Evolutionary conservation across 53 echinoderm and acorn worm species (phyloP).

Genomic region (Paelopatides confundens): DNA sequence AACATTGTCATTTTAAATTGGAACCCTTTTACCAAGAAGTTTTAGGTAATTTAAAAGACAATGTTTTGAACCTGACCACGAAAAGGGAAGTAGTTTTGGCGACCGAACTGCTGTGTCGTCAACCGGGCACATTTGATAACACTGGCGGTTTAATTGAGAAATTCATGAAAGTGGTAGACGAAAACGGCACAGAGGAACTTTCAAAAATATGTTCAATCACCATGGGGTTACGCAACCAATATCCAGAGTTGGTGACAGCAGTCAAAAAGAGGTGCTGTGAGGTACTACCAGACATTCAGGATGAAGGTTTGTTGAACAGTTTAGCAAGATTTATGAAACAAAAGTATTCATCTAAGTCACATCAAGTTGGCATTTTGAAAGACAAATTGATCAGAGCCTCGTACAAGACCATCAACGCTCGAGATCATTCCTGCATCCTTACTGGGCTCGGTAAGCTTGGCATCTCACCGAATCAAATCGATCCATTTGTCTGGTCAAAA

Average conservation of each 20-base stretch:
- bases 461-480: neutral
- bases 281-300: neutral
- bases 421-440: slow-evolving; percentile 9
- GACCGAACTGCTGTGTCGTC: neutral
- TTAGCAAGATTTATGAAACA: neutral
- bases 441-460: slow-evolving; percentile 13
- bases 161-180: neutral
- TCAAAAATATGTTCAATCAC: slow-evolving; percentile 27
- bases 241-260: neutral
- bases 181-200: neutral
- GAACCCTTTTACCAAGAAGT: neutral
- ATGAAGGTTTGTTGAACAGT: slow-evolving; percentile 16
- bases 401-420: neutral
- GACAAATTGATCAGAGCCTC: slow-evolving; percentile 9
- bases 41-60: neutral
- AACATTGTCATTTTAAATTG: neutral
- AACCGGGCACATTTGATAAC: neutral
- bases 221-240: neutral
- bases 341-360: neutral
- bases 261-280: neutral
- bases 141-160: neutral
- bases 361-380: neutral
- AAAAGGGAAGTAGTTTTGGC: neutral
- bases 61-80: neutral
- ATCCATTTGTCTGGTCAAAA: slow-evolving; percentile 26